Evolutionary conservation across 1,140 invertebrate species (phyloP).

Genomic region (Lepidurus arcticus): DNA sequence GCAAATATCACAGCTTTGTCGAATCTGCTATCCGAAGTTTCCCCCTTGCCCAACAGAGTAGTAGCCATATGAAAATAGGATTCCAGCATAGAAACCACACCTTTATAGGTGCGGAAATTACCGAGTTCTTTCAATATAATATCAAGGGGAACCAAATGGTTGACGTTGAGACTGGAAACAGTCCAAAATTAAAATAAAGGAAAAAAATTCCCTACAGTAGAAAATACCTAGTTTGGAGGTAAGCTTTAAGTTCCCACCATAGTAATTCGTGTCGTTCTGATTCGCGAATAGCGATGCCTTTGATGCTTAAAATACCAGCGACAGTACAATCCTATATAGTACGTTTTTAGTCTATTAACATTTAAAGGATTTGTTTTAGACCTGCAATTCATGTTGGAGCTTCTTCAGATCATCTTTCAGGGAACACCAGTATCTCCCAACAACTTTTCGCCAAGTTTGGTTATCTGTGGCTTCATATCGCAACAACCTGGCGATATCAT

Average conservation of each 20-base stretch:
- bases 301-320: neutral
- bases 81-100: neutral
- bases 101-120: neutral
- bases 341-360: neutral
- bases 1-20: slow-evolving; percentile 3
- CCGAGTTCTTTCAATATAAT: neutral
- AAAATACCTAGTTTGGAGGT: neutral
- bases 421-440: neutral
- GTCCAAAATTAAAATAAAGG: neutral
- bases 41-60: neutral
- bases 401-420: neutral
- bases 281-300: neutral
- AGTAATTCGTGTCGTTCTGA: neutral
- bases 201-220: neutral
- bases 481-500: neutral
- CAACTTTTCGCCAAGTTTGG: neutral
- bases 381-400: neutral
- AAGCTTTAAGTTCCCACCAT: slow-evolving; percentile 1
- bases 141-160: neutral
- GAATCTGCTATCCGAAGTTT: neutral
- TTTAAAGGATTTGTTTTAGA: neutral
- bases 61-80: neutral
- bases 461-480: neutral
- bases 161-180: neutral
- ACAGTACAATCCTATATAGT: neutral